These are phyloP conservation scores for Andricus quercusramuli DNA, from an alignment of 2,888 invertebrate species.

Conservation along the genomic window DNA sequence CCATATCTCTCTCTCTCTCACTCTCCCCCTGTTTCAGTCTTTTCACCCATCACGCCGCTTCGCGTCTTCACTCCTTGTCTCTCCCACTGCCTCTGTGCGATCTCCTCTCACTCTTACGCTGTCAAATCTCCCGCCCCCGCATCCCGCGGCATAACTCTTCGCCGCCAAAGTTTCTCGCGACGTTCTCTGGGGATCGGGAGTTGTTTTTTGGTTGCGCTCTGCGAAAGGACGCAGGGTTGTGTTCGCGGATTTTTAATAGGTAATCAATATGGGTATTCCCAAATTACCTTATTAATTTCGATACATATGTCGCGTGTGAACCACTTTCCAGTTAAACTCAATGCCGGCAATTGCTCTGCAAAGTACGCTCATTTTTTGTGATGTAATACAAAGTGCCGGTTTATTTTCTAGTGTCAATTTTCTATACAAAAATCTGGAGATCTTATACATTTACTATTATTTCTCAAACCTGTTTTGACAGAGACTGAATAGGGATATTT, in stretches of 20 bases:
- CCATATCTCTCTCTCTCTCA: constrained; percentile 16
- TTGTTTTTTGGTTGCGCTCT: constrained; percentile 39
- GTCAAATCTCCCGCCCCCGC: constrained; percentile 17
- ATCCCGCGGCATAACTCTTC: constrained; percentile 27
- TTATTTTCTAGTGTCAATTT: background rate
- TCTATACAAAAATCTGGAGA: background rate
- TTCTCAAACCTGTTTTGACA: background rate
- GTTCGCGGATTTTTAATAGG: constrained; percentile 16
- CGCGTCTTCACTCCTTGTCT: constrained; percentile 8
- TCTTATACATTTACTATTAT: background rate
- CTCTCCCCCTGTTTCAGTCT: background rate
- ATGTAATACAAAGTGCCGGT: background rate
- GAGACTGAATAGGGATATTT: background rate
- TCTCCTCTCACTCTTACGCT: constrained; percentile 4
- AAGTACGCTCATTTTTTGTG: background rate
- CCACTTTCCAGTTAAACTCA: background rate
- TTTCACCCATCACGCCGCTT: background rate
- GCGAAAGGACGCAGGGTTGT: constrained; percentile 30
- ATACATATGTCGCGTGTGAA: background rate
- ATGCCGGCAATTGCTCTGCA: background rate
- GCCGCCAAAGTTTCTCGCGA: constrained; percentile 35
- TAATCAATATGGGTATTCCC: constrained; percentile 9
- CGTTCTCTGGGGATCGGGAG: constrained; percentile 27
- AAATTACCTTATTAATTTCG: constrained; percentile 5
- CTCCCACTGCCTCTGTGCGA: background rate